Evolutionary conservation across 30 jellyfish, hydroid and myxozoan species (phyloP).

Genomic region (Hydractinia symbiolongicarpus): DNA sequence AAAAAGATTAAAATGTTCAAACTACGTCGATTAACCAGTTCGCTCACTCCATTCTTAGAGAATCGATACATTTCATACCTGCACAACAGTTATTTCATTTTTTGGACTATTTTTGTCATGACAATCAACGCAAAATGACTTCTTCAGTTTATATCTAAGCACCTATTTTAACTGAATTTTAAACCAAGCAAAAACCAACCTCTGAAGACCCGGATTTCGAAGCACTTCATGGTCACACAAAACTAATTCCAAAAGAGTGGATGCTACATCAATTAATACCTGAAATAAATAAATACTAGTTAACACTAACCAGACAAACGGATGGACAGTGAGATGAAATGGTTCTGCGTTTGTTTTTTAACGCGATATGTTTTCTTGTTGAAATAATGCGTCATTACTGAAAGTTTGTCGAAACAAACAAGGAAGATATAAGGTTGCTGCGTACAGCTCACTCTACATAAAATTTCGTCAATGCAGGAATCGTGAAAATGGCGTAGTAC

Average conservation of each 20-base stretch:
- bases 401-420: too few species aligned
- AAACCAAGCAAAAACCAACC: slow-evolving; percentile 27
- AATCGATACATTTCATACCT: neutral
- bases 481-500: too few species aligned
- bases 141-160: neutral
- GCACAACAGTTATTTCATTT: neutral
- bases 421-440: too few species aligned
- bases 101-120: neutral
- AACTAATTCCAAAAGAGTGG: slow-evolving; percentile 53
- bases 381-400: too few species aligned
- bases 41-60: too few species aligned
- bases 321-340: too few species aligned
- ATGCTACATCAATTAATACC: slow-evolving; percentile 55
- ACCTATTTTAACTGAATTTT: neutral
- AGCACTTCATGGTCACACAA: slow-evolving; percentile 70
- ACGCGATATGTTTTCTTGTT: too few species aligned
- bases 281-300: neutral
- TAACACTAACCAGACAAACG: neutral
- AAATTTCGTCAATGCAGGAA: too few species aligned
- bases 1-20: neutral
- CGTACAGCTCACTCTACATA: too few species aligned
- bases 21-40: too few species aligned
- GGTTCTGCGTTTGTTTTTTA: too few species aligned
- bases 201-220: slow-evolving; percentile 63
- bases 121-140: neutral